Evolutionary conservation across 2,888 invertebrate species (phyloP), one percentile per base, ranked within the genome.

Genomic region (Erynnis tages): DNA sequence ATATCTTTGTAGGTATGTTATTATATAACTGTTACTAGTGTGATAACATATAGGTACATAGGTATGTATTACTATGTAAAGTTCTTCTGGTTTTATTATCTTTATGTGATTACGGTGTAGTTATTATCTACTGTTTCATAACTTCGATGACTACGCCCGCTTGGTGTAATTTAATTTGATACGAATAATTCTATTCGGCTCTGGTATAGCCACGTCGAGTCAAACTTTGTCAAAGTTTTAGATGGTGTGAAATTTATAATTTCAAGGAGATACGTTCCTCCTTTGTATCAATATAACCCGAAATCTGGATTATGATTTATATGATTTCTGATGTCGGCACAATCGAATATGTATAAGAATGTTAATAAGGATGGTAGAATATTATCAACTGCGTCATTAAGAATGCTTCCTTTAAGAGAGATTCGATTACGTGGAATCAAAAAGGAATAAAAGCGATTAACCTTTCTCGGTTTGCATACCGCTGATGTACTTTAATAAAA

Each of bases 181-280:
- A 50, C 17, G 17, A 34, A 16, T 49, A 40, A 41, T 34, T 19
- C 34, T 17, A 35, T 35, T 50, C 27, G 25, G n/a, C 17, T 11
- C 40, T 11, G 14, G 17, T 14, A 43, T 21, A 38, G 13, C 17
- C 30, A 48, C 30, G 25, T 40, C 48, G 40, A 7, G 48, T 40
- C 38, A 40, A 38, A 48, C 13, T 49, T 49, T 49, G 49, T 49
- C 41, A 43, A 32, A 49, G 41, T 16, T 32, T 32, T 41, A 37
- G 48, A 48, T n/a, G 27, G 72, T 82, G 76, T 83, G 83, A 83
- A 85, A 85, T 85, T 73, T 71, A 70, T 83, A 84, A 85, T 85
- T 73, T 34, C 19, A 34, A 19, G 11, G 32, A 23, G 32, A 34
- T 19, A n/a, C 25, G 11, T 21, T 30, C 13, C 21, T 23, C 23